phyloP scores from a whole-genome alignment of 1,140 invertebrate species.

The Bombus impatiens region DNA sequence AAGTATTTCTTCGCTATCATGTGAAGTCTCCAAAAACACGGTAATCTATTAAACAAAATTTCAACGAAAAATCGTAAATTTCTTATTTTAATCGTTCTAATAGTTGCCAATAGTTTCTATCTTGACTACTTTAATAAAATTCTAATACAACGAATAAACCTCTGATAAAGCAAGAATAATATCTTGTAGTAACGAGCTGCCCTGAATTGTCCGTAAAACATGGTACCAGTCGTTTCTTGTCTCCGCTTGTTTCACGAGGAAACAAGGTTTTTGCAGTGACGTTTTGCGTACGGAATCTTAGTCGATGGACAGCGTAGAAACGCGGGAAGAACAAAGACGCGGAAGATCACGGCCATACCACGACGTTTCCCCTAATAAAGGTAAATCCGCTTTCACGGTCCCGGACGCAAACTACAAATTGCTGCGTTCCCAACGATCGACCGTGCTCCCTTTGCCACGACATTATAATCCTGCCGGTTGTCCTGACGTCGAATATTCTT shows the following conservation, averaged over 20 bases:
- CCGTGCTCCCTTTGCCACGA: not conserved
- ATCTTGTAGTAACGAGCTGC: too few relatives aligned
- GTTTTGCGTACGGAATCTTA: not conserved
- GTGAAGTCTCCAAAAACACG: too few relatives aligned
- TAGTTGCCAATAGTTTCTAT: too few relatives aligned
- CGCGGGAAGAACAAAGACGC: not conserved
- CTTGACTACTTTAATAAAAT: too few relatives aligned
- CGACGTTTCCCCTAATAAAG: not conserved
- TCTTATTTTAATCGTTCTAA: too few relatives aligned
- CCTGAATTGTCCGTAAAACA: not conserved
- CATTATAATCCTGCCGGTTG: not conserved
- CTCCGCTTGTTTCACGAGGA: not conserved
- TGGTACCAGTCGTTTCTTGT: not conserved
- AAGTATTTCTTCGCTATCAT: too few relatives aligned
- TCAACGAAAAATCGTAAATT: too few relatives aligned
- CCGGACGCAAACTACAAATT: conserved; percentile 15
- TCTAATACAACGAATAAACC: too few relatives aligned
- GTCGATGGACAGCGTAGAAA: not conserved
- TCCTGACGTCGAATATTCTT: not conserved
- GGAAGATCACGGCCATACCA: not conserved
- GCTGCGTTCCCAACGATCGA: conserved; percentile 3
- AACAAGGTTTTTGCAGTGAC: not conserved
- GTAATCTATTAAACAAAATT: too few relatives aligned
- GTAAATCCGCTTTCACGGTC: conserved; percentile 19
- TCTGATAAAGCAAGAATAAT: too few relatives aligned